Base-by-base conservation (phyloP, 2,888 invertebrate genomes). In the Lepidocyrtinus sp. region DNA sequence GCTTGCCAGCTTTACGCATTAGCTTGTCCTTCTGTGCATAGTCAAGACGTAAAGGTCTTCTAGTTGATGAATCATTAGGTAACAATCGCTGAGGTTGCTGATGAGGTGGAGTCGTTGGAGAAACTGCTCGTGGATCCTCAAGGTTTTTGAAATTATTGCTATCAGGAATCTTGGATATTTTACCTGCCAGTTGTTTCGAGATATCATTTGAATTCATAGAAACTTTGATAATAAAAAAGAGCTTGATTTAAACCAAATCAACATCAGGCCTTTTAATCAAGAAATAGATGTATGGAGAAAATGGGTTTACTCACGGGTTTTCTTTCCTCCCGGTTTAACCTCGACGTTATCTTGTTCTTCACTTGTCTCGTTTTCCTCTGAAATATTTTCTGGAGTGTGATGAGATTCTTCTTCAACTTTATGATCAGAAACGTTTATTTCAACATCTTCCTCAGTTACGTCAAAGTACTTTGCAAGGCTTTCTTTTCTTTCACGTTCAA, bases 381-480 rank as follows among this genome's bases (percentile, higher is more conserved):
- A 12, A 36, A 12, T 0, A 15, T 22, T 24, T 19, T 64, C 65
- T 59, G 65, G 50, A 21, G 59, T 7, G 1, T n/a, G 45, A 12
- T 36, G 64, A 27, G 26, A 25, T 9, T 46, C 25, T 36, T 65
- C 5, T 3, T n/a, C 46, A 50, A 21, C 50, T 71, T 24, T n/a
- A 17, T 50, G 17, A 25, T 19, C 15, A 9, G 24, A 55, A 15
- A n/a, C 12, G 24, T n/a, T 67, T 19, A 1, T 63, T 45, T 59
- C n/a, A 1, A 50, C 45, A 2, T 73, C 65, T n/a, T 55, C 76
- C 2, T 71, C 63, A 3, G 1, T 45, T 7, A 75, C 12, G 19
- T 71, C 71, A 55, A 65, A 77, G 62, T 76, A 81, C 63, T 75
- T 69, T 70, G 78, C 67, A n/a, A 24, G 19, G 24, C 73, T 46